Base-by-base conservation (phyloP, 2,113 vertebrate genomes). In the Pterocles gutturalis region DNA sequence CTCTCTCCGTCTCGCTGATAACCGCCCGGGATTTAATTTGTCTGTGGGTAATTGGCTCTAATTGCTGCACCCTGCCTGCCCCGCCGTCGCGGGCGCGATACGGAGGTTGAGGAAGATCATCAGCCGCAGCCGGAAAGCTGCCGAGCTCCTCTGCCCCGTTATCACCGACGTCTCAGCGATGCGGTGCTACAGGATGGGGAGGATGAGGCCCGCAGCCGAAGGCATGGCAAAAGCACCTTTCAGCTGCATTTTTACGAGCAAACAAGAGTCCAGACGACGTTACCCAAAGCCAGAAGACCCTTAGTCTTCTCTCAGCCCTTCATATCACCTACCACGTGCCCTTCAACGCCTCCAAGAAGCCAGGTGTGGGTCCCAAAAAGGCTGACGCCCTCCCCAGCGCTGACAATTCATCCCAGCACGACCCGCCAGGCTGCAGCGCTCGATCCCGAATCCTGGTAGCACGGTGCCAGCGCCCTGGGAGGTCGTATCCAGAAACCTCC, bases 1-100 rank as follows among this genome's bases (percentile, higher is more conserved):
- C 82, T 53, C 43, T 33, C 71, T 17, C 66, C 26, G 2, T 13
- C 71, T 75, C 13, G 0, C 51, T 4, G 61, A 36, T 64, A 69
- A 58, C 43, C 5, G 7, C 51, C 58, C 13, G 48, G 54, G 48
- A 58, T 84, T 91, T 67, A 6, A 67, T 58, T 64, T 13, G 16
- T 25, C 76, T 26, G 76, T 7, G 41, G 41, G 5, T 95, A 82
- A 83, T 55, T 75, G 38, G 67, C 41, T 71, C 28, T 76, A 76
- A 84, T 85, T 77, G 64, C 64, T 43, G 4, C 69, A 10, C 9
- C 18, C 55, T 5, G 31, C 77, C 41, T 24, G 28, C 41, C 54
- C 54, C 69, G 6, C 41, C 2, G 0, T 24, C 28, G 41, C 48
- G 2, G 0, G 34, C 5, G 2, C 0, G 6, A 20, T 6, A 2